Evolutionary conservation across 2,797 vertebrate species (phyloP).

Genomic region (Cottoperca gobio): DNA sequence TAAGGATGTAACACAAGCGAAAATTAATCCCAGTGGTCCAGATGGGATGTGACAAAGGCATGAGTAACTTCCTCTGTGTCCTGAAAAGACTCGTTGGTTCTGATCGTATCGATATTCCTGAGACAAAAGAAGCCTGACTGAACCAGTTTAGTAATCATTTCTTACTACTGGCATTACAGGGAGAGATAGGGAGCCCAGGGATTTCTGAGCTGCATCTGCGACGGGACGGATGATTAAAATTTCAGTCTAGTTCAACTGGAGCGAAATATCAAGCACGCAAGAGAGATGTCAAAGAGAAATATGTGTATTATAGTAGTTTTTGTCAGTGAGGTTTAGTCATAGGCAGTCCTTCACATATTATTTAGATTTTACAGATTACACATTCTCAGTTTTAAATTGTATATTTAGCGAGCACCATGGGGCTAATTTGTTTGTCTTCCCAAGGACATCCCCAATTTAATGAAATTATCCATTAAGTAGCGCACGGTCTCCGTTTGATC

Average conservation of each 20-base stretch:
- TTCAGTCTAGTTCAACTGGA: slow-evolving; percentile 19
- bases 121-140: slow-evolving; percentile 35
- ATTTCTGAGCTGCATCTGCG: neutral
- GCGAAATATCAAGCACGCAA: slow-evolving; percentile 9
- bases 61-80: slow-evolving; percentile 31
- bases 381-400: slow-evolving; percentile 17
- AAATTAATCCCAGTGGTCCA: slow-evolving; percentile 13
- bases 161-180: slow-evolving; percentile 5
- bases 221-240: slow-evolving; percentile 33
- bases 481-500: slow-evolving; percentile 38
- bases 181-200: slow-evolving; percentile 20
- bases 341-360: neutral
- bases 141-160: slow-evolving; percentile 33
- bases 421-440: slow-evolving; percentile 34
- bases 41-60: slow-evolving; percentile 30
- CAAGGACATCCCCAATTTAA: slow-evolving; percentile 54
- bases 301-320: neutral
- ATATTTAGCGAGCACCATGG: slow-evolving; percentile 48
- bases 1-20: slow-evolving; percentile 8
- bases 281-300: neutral
- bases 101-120: slow-evolving; percentile 31
- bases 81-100: slow-evolving; percentile 37
- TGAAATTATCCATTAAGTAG: slow-evolving; percentile 37
- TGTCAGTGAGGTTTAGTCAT: neutral
- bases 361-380: neutral